phyloP scores from a whole-genome alignment of 2,797 vertebrate species.

The Carcharodon carcharias region DNA sequence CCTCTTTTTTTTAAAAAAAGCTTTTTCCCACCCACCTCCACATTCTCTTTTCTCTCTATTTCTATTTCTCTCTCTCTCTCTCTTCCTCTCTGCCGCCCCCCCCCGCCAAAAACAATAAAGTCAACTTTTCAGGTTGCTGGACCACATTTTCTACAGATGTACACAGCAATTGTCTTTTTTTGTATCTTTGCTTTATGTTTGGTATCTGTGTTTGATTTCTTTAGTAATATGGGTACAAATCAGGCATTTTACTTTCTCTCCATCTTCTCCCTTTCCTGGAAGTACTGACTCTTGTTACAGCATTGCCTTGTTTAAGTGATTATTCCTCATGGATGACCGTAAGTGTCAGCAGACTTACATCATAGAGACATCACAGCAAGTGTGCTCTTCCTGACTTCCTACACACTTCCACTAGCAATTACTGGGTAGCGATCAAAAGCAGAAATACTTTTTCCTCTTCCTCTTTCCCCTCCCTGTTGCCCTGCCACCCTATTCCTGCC shows the following conservation, averaged over 20 bases:
- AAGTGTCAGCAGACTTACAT: not conserved
- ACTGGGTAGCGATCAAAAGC: not conserved
- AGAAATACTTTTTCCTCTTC: not conserved
- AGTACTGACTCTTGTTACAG: not conserved
- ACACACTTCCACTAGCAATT: not conserved
- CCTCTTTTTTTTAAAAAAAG: not conserved
- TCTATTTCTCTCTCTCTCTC: no score
- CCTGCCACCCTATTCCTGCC: not conserved
- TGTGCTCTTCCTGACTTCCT: not conserved
- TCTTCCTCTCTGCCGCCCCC: no score
- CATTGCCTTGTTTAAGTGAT: not conserved
- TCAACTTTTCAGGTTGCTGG: not conserved
- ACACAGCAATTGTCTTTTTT: not conserved
- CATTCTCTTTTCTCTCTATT: no score
- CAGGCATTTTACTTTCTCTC: not conserved
- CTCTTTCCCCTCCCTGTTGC: not conserved
- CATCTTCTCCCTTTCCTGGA: slow-evolving; percentile 11
- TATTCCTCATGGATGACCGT: not conserved
- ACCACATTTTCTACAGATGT: slow-evolving; percentile 21
- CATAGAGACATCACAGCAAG: not conserved
- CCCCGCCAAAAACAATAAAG: not conserved
- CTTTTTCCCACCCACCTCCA: not conserved
- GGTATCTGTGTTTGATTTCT: not conserved
- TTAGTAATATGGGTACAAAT: not conserved
- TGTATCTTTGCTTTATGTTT: not conserved